These are phyloP conservation scores for Bombus confusus DNA, from an alignment of 1,140 invertebrate species.

Conservation along the genomic window DNA sequence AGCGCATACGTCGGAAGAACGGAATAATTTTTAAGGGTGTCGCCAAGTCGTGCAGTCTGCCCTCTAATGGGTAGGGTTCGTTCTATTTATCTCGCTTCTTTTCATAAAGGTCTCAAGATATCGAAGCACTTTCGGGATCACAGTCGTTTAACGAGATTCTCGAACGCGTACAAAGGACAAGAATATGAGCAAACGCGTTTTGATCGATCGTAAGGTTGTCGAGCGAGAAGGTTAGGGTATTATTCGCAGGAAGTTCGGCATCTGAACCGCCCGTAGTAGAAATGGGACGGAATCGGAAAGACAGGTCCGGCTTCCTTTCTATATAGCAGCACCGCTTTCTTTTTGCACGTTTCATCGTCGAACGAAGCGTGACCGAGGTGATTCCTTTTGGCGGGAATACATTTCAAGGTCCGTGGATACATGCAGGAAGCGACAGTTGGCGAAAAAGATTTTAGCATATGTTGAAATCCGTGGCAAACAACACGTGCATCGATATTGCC, in stretches of 20 bases:
- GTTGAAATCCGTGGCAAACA: slow-evolving; percentile 67
- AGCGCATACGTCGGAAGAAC: slow-evolving; percentile 2
- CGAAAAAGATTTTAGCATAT: slow-evolving; percentile 78
- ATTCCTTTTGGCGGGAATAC: slow-evolving; percentile 74
- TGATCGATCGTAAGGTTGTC: not conserved
- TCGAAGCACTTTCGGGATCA: not conserved
- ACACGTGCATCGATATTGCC: slow-evolving; percentile 61
- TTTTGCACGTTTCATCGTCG: slow-evolving; percentile 40
- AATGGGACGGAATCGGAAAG: slow-evolving; percentile 4
- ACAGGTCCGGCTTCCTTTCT: slow-evolving; percentile 24
- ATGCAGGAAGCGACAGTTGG: slow-evolving; percentile 80
- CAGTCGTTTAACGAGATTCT: not conserved
- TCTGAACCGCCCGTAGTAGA: not conserved
- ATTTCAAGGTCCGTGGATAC: slow-evolving; percentile 78
- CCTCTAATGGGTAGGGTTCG: slow-evolving; percentile 29
- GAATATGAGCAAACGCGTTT: slow-evolving; percentile 27
- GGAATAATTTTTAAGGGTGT: slow-evolving; percentile 34
- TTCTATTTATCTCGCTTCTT: slow-evolving; percentile 14
- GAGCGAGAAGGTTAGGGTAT: not conserved
- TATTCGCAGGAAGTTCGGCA: slow-evolving; percentile 1
- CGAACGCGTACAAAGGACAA: not conserved
- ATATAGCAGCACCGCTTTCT: slow-evolving; percentile 23
- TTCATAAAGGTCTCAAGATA: not conserved
- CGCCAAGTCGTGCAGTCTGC: not conserved
- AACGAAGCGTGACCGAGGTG: slow-evolving; percentile 57